phyloP scores from a whole-genome alignment of 2,888 invertebrate genomes.

The Himalopsyche kuldschensis region DNA sequence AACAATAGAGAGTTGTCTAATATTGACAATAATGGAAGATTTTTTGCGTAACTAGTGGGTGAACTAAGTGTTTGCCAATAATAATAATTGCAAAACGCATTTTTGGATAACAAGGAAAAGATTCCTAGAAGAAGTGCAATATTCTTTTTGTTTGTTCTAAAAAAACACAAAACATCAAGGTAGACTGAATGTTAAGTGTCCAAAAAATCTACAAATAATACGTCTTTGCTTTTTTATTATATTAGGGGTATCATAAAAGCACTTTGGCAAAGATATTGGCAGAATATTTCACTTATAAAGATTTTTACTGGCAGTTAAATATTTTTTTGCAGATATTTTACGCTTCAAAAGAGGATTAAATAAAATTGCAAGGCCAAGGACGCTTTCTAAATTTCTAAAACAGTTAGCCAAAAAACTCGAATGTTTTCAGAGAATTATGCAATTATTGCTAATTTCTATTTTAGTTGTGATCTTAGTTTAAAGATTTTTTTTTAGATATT shows the following conservation, averaged over 20 bases:
- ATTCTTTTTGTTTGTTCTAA: background rate
- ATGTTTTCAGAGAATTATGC: too few relatives aligned
- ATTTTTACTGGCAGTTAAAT: background rate
- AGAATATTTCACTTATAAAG: background rate
- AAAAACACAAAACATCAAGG: background rate
- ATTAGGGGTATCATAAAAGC: background rate
- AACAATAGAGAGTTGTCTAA: too few relatives aligned
- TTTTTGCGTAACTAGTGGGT: background rate
- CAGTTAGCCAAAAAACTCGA: background rate
- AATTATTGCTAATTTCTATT: too few relatives aligned
- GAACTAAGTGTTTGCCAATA: background rate
- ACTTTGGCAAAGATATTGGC: background rate
- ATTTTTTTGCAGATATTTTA: too few relatives aligned
- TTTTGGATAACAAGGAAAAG: background rate
- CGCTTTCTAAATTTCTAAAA: background rate
- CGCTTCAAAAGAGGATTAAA: too few relatives aligned
- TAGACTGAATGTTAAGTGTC: background rate
- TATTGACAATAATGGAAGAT: background rate
- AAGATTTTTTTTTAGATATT: too few relatives aligned
- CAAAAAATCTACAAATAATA: background rate
- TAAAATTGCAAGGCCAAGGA: background rate
- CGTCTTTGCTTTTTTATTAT: background rate
- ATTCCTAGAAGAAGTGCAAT: background rate
- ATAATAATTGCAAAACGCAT: background rate
- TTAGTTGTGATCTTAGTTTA: too few relatives aligned